These are phyloP conservation scores for Netelia inedita DNA, from an alignment of 2,888 invertebrate genomes.

Conservation along the genomic window DNA sequence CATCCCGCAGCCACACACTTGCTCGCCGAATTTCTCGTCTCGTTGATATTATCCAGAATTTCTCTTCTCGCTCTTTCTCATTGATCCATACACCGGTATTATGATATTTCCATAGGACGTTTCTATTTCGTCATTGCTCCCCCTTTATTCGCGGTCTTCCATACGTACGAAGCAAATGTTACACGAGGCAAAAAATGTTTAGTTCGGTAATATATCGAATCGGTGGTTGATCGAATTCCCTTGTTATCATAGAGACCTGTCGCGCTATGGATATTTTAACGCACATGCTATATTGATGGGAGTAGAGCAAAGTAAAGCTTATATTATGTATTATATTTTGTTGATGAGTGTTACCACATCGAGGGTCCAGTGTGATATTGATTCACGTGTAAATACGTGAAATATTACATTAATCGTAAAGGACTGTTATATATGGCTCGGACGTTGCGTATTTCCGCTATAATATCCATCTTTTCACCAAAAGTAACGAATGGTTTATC, in stretches of 20 bases:
- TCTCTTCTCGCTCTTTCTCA: slow-evolving; percentile 58
- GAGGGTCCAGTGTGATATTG: background rate
- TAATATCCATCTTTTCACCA: too few species aligned
- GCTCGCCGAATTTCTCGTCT: slow-evolving; percentile 73
- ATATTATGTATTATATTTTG: slow-evolving; percentile 18
- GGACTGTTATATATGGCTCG: too few species aligned
- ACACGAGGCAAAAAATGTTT: slow-evolving; percentile 34
- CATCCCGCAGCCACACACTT: slow-evolving; percentile 76
- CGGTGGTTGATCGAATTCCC: background rate
- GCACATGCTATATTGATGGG: slow-evolving; percentile 5
- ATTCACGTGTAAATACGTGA: background rate
- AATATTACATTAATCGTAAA: background rate
- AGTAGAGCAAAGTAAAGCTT: background rate
- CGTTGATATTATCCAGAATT: slow-evolving; percentile 67
- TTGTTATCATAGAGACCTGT: slow-evolving; percentile 24
- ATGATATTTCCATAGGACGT: slow-evolving; percentile 35
- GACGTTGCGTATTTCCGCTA: too few species aligned
- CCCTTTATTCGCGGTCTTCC: slow-evolving; percentile 5
- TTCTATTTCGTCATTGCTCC: slow-evolving; percentile 46
- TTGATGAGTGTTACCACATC: background rate
- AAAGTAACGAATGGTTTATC: too few species aligned
- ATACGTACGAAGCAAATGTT: slow-evolving; percentile 15
- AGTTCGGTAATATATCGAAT: slow-evolving; percentile 12
- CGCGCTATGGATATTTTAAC: slow-evolving; percentile 23
- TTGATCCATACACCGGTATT: slow-evolving; percentile 30